Evolutionary conservation across 2,113 vertebrate genomes (phyloP), one percentile per base, ranked within the genome.

Genomic region (Terrapene triunguis): DNA sequence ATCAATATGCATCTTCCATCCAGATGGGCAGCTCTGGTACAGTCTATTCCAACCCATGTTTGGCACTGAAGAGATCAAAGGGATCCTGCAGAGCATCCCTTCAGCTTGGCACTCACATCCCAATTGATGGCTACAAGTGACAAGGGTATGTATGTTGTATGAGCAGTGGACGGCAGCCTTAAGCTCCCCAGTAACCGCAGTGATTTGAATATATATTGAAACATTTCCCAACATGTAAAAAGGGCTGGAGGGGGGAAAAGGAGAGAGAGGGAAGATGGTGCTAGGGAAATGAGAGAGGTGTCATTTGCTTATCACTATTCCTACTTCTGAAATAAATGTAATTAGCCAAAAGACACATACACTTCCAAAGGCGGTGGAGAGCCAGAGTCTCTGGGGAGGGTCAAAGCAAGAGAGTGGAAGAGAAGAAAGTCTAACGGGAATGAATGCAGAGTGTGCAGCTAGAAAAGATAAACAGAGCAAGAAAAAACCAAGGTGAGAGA

Each of bases 151-250:
- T 1, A 53, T 80, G 82, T 80, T 38, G 53, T 51, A 21, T 6
- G 1, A 78, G 82, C 4, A 24, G 79, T 4, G 88, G 57, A 19
- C 32, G 50, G 48, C 82, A 90, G 29, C 82, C 38, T 84, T 59
- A 78, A 82, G 10, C n/a, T 93, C 88, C 72, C 1, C 0, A 9
- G 50, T 21, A 87, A 62, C 50, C 0, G 0, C 50, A 76, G 85
- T 14, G n/a, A 80, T 93, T 85, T 92, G 87, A 94, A 97, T 5
- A 85, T 10, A 55, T 42, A 87, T 44, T 88, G 90, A 69, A 94
- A 97, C 91, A n/a, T 53, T 50, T 85, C 84, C 59, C 54, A 12
- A 78, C 5, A 25, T 0, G 0, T 95, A 89, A 90, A 89, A 89
- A 13, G 44, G 35, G 50, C 62, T 6, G 95, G 57, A 85, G 72